phyloP scores from a whole-genome alignment of 2,888 invertebrate genomes.

The Tiphia femorata region DNA sequence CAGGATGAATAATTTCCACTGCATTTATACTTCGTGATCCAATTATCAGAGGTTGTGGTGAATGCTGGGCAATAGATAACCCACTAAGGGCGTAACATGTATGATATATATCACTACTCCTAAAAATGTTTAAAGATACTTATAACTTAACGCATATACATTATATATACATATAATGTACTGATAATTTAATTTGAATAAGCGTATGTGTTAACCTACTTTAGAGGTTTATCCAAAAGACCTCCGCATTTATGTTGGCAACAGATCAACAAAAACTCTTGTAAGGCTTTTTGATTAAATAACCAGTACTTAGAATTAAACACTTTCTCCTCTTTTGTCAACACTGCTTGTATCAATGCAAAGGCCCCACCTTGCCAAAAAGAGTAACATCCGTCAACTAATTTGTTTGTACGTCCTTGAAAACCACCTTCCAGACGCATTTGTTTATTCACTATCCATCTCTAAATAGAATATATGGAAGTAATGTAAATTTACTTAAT shows the following conservation, averaged over 20 bases:
- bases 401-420: slow-evolving; percentile 96
- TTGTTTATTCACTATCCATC: slow-evolving; percentile 92
- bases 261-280: slow-evolving; percentile 94
- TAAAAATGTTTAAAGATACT: slow-evolving; percentile 64
- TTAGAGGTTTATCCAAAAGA: slow-evolving; percentile 95
- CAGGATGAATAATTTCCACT: slow-evolving; percentile 59
- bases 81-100: slow-evolving; percentile 97
- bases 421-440: slow-evolving; percentile 97
- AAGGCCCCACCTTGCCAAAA: slow-evolving; percentile 98
- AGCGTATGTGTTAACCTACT: slow-evolving; percentile 72
- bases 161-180: slow-evolving; percentile 5
- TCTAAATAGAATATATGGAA: slow-evolving; percentile 68
- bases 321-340: slow-evolving; percentile 71
- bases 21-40: slow-evolving; percentile 59
- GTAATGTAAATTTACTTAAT: neutral
- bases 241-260: slow-evolving; percentile 92
- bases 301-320: slow-evolving; percentile 73
- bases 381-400: slow-evolving; percentile 98
- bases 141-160: neutral
- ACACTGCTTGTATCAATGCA: slow-evolving; percentile 85
- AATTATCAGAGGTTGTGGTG: slow-evolving; percentile 61
- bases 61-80: slow-evolving; percentile 91
- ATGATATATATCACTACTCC: slow-evolving; percentile 93
- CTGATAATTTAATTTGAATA: neutral
- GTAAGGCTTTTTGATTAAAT: slow-evolving; percentile 89